A percentile compares a stretch with the other conserved stretches of the same genome.
These are phyloP conservation scores for Rousettus madagascariensis DNA, from an alignment of 2,797 vertebrate species.

Conservation along the genomic window DNA sequence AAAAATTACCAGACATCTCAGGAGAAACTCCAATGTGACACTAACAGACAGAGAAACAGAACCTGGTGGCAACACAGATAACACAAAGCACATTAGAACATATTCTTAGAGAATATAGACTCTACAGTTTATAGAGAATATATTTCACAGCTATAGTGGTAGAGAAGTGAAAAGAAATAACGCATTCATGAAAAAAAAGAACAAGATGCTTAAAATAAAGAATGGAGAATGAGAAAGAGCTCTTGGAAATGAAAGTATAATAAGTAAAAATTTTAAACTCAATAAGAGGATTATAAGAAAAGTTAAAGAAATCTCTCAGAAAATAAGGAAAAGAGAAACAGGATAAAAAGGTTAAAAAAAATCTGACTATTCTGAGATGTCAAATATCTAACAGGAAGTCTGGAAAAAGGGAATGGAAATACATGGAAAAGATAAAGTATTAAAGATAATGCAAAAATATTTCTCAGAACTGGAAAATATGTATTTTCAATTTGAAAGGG, in stretches of 20 bases:
- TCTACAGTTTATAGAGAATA: neutral
- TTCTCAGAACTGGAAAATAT: neutral
- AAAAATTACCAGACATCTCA: neutral
- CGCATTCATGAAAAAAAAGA: neutral
- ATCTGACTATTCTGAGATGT: neutral
- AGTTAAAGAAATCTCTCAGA: neutral
- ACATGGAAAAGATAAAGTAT: neutral
- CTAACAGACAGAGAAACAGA: neutral
- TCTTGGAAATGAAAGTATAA: neutral
- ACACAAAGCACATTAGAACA: neutral
- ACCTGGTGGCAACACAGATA: neutral
- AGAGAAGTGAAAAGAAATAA: neutral
- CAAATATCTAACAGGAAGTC: neutral
- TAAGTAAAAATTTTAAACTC: neutral
- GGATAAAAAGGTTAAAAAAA: neutral
- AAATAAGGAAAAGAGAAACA: neutral
- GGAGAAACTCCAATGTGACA: neutral
- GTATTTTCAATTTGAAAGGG: neutral
- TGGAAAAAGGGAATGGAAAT: neutral
- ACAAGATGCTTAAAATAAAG: neutral
- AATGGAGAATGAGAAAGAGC: neutral
- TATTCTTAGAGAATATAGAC: neutral
- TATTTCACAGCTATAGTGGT: neutral
- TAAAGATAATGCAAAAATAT: neutral
- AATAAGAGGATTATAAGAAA: neutral